phyloP scores from a whole-genome alignment of 1,140 invertebrate species.

The Drosophila pallidifrons region DNA sequence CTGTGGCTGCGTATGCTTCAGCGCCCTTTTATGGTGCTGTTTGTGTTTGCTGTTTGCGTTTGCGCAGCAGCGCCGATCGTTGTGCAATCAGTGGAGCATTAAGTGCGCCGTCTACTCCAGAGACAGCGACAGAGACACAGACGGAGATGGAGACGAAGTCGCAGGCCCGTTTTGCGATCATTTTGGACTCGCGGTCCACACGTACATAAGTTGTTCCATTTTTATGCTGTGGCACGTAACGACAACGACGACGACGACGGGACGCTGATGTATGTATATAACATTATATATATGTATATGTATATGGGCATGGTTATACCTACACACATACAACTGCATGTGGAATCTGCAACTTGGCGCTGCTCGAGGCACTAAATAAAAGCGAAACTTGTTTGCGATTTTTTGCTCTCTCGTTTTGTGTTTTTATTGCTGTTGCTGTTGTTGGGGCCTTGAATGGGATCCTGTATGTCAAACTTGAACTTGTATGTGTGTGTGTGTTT shows the following conservation, averaged over 20 bases:
- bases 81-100: slow-evolving; percentile 83
- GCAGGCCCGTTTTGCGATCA: slow-evolving; percentile 1
- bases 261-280: slow-evolving; percentile 7
- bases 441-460: slow-evolving; percentile 81
- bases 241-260: slow-evolving; percentile 60
- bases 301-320: slow-evolving; percentile 29
- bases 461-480: slow-evolving; percentile 77
- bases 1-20: slow-evolving; percentile 11
- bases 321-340: slow-evolving; percentile 26
- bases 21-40: slow-evolving; percentile 11
- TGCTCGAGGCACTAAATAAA: slow-evolving; percentile 79
- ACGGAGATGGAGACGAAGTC: slow-evolving; percentile 1
- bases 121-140: background rate
- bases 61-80: slow-evolving; percentile 57
- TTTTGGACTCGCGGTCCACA: slow-evolving; percentile 9
- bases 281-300: slow-evolving; percentile 37
- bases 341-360: slow-evolving; percentile 73
- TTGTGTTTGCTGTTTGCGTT: background rate
- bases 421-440: slow-evolving; percentile 32
- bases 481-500: slow-evolving; percentile 48
- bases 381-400: slow-evolving; percentile 79
- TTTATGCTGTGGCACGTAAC: slow-evolving; percentile 80
- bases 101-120: slow-evolving; percentile 55
- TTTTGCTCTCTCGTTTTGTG: slow-evolving; percentile 47
- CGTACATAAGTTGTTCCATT: slow-evolving; percentile 71